These are phyloP conservation scores for Apistogramma diplotaenia DNA, from an alignment of 2,113 vertebrate genomes.

Conservation along the genomic window DNA sequence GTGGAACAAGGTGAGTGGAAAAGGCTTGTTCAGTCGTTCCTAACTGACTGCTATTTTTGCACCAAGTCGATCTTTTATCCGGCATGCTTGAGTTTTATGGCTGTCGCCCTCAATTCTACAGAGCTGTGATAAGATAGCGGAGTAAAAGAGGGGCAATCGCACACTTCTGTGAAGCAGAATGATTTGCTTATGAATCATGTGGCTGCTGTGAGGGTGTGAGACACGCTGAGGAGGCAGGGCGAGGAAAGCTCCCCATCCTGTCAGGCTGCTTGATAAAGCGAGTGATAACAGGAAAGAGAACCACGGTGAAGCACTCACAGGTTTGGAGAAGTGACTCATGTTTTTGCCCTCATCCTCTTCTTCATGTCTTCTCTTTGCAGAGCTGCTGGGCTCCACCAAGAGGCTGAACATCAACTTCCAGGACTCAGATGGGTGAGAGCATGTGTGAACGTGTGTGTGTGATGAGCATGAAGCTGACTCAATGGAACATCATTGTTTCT, in stretches of 20 bases:
- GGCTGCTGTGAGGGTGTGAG: conserved; percentile 14
- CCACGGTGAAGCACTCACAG: neutral
- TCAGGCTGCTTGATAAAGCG: conserved; percentile 12
- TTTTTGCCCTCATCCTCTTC: neutral
- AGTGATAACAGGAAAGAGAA: conserved; percentile 14
- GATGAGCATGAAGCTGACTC: conserved; percentile 5
- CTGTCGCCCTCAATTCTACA: neutral
- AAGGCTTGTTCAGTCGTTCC: conserved; percentile 2
- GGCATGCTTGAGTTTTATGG: neutral
- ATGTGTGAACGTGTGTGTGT: neutral
- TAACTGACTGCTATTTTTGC: neutral
- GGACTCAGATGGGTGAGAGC: conserved; percentile 78
- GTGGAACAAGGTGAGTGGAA: conserved; percentile 65
- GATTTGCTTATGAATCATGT: conserved; percentile 38
- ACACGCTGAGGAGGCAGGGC: conserved; percentile 6
- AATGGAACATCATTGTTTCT: conserved; percentile 1
- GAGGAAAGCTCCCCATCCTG: conserved; percentile 36
- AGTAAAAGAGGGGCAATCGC: conserved; percentile 21
- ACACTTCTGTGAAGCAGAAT: conserved; percentile 23
- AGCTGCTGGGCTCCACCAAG: conserved; percentile 80
- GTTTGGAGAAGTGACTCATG: neutral
- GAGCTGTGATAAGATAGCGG: neutral
- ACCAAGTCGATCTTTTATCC: neutral
- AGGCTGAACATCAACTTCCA: conserved; percentile 81
- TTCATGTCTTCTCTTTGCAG: conserved; percentile 56